Conservation (phyloP, 1,140 invertebrate genomes). For the Fopius arisanus region DNA sequence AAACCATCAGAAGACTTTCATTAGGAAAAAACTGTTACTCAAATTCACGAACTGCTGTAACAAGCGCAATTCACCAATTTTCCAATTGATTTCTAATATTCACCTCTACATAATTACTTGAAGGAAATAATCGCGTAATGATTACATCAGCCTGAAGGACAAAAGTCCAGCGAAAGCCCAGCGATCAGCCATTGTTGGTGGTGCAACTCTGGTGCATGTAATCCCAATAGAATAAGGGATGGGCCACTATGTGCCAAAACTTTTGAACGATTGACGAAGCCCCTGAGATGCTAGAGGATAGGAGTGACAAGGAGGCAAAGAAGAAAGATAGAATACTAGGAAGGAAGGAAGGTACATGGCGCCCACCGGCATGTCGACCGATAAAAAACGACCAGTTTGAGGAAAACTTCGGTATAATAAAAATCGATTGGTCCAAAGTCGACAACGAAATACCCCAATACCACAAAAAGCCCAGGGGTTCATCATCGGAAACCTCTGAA, state of each 20-base stretch:
- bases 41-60: no score
- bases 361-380: neutral
- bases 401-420: slow-evolving; percentile 17
- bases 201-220: neutral
- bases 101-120: neutral
- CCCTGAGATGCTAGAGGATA: neutral
- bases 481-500: neutral
- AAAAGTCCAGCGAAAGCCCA: neutral
- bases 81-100: neutral
- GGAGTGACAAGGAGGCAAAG: neutral
- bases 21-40: no score
- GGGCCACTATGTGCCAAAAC: slow-evolving; percentile 23
- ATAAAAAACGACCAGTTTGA: slow-evolving; percentile 12
- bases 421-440: slow-evolving; percentile 23
- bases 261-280: slow-evolving; percentile 24
- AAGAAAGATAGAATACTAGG: neutral
- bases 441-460: neutral
- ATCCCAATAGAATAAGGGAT: slow-evolving; percentile 8
- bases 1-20: no score
- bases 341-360: slow-evolving; percentile 1
- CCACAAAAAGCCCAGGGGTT: neutral
- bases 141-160: neutral
- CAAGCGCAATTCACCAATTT: no score
- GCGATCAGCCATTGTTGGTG: neutral
- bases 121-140: neutral